Evolutionary conservation across 2,888 invertebrate genomes (phyloP), one percentile per base, ranked within the genome.

Genomic region (Agrilus biguttatus): DNA sequence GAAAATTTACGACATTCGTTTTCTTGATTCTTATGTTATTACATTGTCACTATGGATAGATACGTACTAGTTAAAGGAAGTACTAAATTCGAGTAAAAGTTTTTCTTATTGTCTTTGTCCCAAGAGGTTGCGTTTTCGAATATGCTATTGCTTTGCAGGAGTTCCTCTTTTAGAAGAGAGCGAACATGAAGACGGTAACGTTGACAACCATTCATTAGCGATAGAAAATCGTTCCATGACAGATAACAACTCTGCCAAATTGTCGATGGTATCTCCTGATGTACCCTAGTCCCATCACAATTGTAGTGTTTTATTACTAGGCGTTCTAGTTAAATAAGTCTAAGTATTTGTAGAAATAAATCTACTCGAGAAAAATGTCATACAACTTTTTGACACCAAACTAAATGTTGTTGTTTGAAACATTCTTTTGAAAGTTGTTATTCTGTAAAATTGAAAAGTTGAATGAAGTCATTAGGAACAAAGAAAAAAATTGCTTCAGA

Each of bases 131-230:
- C 14, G 1, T 36, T 36, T 10, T 36, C 14, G 14, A 36, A 36
- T 23, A 10, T 38, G 13, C 3, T 38, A 19, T 19, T 38, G 13
- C 10, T 40, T 28, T 45, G 10, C 50, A 67, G 67, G 64, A 50
- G 65, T 66, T 43, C 67, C 67, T 14, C 53, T 67, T 40, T 51
- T 67, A 40, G 67, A 67, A 50, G 67, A 67, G 46, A 66, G 57
- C 48, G 67, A 67, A 52, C 50, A 63, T 19, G 67, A 67, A 50
- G 66, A 66, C 44, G 55, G 57, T 28, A 59, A 58, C 47, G 55
- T 53, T 23, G 60, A 60, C 33, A 58, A 56, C 23, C 50, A 57
- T 28, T 61, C 60, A 14, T 45, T 60, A 17, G 59, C 60, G n/a
- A 52, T 62, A 50, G 63, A 63, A 44, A 61, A 61, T 51, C 57